Evolutionary conservation across 2,888 invertebrate genomes (phyloP), one percentile per base, ranked within the genome.

Genomic region (Synanthedon formicaeformis): DNA sequence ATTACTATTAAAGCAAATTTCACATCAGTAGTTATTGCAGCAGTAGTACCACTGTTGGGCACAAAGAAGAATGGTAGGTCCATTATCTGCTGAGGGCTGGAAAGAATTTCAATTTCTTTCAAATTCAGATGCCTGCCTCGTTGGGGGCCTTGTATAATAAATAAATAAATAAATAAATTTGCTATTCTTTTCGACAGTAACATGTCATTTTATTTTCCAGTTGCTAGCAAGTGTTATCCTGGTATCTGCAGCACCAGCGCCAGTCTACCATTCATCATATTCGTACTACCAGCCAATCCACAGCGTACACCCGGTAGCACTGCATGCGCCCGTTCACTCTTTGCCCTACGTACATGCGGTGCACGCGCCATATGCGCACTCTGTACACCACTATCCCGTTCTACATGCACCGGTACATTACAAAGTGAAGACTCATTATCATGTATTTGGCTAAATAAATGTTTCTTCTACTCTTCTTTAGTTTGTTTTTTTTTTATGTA

Each of bases 231-330:
- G 13, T n/a, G 2, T 3, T 14, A 45, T 45, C n/a, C 45, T 45
- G 14, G 45, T 45, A 12, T 45, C 45, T 13, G 45, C 45, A 13
- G 45, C 45, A 12, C 45, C 45, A 14, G 13, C 45, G 6, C 45
- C 45, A 1, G 45, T 12, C 5, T 45, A 45, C 45, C 13, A 11
- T 4, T 45, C 45, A 45, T 45, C 45, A 45, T 45, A n/a, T n/a
- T n/a, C n/a, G n/a, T n/a, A 70, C 54, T 65, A 74, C 41, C 68
- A 71, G 56, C 56, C 68, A 50, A 57, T 63, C 40, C 62, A 59
- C 27, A 53, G 61, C 52, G 56, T 66, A 40, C 62, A 60, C 51
- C 54, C 60, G 14, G 13, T 45, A 16, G 65, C 56, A 4, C 57
- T 54, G 2, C 56, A 54, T 2, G 48, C 50, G 13, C 50, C 52